A percentile compares a stretch with the other conserved stretches of the same genome.
phyloP scores from a whole-genome alignment of 2,888 invertebrate species.

The Entomobrya multifasciata region DNA sequence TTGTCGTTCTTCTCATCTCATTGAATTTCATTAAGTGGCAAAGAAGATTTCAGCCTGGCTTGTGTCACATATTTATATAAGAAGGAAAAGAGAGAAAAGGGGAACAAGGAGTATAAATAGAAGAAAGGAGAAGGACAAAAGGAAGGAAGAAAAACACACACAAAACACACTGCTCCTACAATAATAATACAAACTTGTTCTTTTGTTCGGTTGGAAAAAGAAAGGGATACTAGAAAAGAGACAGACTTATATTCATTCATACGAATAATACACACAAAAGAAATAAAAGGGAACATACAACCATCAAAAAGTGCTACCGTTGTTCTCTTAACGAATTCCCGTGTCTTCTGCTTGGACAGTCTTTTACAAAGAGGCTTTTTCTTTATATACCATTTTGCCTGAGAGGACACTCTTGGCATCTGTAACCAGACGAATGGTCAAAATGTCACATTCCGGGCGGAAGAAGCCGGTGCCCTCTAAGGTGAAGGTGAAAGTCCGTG shows the following conservation, averaged over 20 bases:
- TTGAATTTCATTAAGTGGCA: conserved; percentile 73
- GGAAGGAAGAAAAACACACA: conserved; percentile 36
- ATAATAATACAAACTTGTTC: conserved; percentile 35
- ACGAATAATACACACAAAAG: conserved; percentile 50
- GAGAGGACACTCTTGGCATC: conserved; percentile 67
- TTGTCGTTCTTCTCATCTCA: conserved; percentile 64
- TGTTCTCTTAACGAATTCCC: conserved; percentile 10
- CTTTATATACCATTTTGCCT: conserved; percentile 61
- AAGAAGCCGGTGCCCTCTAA: conserved; percentile 79
- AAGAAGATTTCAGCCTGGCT: conserved; percentile 65
- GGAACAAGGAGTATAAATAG: conserved; percentile 25
- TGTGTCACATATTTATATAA: conserved; percentile 44
- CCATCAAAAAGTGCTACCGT: not conserved
- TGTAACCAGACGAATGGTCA: conserved; percentile 77
- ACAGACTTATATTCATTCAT: conserved; percentile 35
- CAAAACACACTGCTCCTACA: not conserved
- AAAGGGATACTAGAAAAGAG: conserved; percentile 1
- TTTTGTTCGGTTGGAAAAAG: conserved; percentile 12
- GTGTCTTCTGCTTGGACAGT: conserved; percentile 49
- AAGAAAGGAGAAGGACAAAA: conserved; percentile 24
- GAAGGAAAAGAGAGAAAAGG: conserved; percentile 11
- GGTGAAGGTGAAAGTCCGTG: conserved; percentile 80
- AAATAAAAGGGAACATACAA: conserved; percentile 42
- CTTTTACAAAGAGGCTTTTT: conserved; percentile 55
- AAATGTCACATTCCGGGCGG: conserved; percentile 77